A percentile compares a stretch with the other conserved stretches of the same genome.
These are phyloP conservation scores for Myotis yumanensis DNA, from an alignment of 2,113 vertebrate species.

Conservation along the genomic window DNA sequence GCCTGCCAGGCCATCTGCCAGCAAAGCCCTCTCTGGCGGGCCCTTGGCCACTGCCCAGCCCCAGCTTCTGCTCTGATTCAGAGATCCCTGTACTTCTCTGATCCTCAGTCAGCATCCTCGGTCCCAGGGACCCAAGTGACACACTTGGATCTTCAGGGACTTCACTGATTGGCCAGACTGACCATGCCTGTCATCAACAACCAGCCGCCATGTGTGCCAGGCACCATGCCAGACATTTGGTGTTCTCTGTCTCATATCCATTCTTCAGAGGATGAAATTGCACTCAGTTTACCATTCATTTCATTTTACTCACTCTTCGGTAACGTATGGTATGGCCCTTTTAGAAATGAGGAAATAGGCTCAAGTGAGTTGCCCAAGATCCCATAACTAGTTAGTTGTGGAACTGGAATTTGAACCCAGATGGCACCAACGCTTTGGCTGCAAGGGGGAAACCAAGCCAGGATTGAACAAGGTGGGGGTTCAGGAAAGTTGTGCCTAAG, in stretches of 20 bases:
- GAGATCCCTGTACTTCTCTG: not conserved
- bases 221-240: not conserved
- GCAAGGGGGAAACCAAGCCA: not conserved
- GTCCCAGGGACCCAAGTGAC: not conserved
- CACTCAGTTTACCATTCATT: not conserved
- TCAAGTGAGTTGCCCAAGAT: not conserved
- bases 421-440: not conserved
- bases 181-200: not conserved
- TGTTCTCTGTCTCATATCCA: not conserved
- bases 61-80: not conserved
- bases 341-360: not conserved
- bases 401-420: conserved; percentile 6
- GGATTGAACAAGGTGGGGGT: not conserved
- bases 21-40: not conserved
- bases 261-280: not conserved
- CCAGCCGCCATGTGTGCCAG: not conserved
- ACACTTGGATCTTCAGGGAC: not conserved
- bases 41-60: not conserved
- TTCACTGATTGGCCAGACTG: not conserved
- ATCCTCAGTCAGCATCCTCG: not conserved
- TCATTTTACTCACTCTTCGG: not conserved
- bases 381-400: not conserved
- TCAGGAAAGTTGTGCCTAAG: not conserved
- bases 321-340: not conserved
- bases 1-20: not conserved